Conservation (phyloP, 1,140 invertebrate species). For the Stratiolaelaps scimitus region DNA sequence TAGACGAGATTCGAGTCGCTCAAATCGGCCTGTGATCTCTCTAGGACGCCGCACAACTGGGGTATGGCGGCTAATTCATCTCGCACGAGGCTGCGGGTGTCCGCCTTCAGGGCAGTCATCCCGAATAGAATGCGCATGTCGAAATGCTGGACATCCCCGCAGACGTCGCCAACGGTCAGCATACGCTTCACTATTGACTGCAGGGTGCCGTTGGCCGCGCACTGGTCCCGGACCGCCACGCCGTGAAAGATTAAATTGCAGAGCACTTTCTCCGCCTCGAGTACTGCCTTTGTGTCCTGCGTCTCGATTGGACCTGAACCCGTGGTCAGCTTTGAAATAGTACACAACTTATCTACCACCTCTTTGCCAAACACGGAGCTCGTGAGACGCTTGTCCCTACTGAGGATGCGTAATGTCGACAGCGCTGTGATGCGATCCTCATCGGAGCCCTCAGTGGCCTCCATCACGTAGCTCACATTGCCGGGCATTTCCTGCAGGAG, state of each 20-base stretch:
- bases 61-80: neutral
- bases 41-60: slow-evolving; percentile 27
- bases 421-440: slow-evolving; percentile 7
- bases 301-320: neutral
- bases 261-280: slow-evolving; percentile 14
- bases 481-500: neutral
- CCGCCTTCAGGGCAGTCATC: slow-evolving; percentile 61
- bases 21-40: slow-evolving; percentile 33
- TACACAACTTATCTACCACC: slow-evolving; percentile 8
- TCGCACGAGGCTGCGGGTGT: slow-evolving; percentile 43
- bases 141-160: slow-evolving; percentile 49
- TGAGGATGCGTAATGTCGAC: slow-evolving; percentile 7
- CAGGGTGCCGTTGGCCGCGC: neutral
- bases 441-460: neutral
- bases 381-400: slow-evolving; percentile 3
- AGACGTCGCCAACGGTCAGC: slow-evolving; percentile 5
- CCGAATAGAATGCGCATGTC: slow-evolving; percentile 78
- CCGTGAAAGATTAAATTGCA: slow-evolving; percentile 17
- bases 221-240: neutral
- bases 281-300: neutral
- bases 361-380: neutral
- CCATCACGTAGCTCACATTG: no score
- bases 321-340: neutral
- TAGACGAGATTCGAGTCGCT: slow-evolving; percentile 55
- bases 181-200: slow-evolving; percentile 6